Base-by-base conservation (phyloP, 2,888 invertebrate genomes). In the Hedychridium roseum region DNA sequence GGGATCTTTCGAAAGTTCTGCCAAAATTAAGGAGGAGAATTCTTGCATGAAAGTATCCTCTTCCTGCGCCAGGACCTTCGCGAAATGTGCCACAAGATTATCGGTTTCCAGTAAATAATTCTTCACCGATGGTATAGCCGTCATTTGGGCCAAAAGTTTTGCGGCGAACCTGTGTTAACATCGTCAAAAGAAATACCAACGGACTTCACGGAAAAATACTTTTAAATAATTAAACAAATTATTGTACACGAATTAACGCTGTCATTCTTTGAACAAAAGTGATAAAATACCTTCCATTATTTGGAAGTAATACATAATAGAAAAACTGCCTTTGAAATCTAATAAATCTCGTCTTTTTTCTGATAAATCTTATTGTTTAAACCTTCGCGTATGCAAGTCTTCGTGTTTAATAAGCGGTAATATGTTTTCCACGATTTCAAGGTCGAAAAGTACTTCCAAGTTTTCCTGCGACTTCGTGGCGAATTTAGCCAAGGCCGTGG, bases 81-180 rank as follows among this genome's bases (percentile, higher is more conserved):
- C 75, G 17, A 84, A 80, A 56, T 78, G 78, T 48, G 74, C 76
- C 51, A 84, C 65, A 55, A 83, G 81, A 35, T 70, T 68, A 1
- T 79, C 52, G 26, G 80, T 70, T 0, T 57, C 66, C 23, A 83
- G 57, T 9, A 85, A 79, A 52, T 81, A 80, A 39, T 81, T 80
- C 1, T 80, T 82, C 0, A 83, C 82, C 26, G 67, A 71, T 0
- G 81, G 79, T 45, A 84, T 61, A 55, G 82, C 80, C 31, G 82
- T 80, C 54, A 84, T 78, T 61, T 84, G 82, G 0, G 83, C 82
- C 23, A 85, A 53, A 0, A 84, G 80, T 58, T 84, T 84, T 20
- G 82, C 64, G 0, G 84, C 81, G 45, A 84, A 85, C 64, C 85
- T 79, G 12, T 12, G 18, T 28, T 35, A 11, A n/a, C 32, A 26